These are phyloP conservation scores for Philaethria dido DNA, from an alignment of 2,888 invertebrate genomes.

Conservation along the genomic window DNA sequence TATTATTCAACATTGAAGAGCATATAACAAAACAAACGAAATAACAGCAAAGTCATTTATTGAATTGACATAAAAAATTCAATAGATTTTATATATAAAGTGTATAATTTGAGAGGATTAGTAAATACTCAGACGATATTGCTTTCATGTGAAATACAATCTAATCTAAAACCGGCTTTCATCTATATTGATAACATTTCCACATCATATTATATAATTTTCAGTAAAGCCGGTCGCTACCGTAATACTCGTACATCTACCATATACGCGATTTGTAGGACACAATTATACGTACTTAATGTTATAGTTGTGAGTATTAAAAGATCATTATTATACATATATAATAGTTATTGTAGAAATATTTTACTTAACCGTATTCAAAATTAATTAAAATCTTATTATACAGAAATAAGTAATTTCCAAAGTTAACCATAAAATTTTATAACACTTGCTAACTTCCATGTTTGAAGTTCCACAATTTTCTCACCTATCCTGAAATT, in stretches of 20 bases:
- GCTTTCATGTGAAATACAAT: slow-evolving; percentile 25
- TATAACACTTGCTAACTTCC: slow-evolving; percentile 23
- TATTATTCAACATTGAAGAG: neutral
- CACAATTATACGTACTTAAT: neutral
- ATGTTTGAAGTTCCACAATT: slow-evolving; percentile 26
- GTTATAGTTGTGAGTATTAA: neutral
- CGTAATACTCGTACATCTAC: neutral
- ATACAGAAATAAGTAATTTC: slow-evolving; percentile 21
- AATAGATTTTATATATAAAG: slow-evolving; percentile 11
- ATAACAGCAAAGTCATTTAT: neutral
- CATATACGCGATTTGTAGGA: neutral
- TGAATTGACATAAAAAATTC: neutral
- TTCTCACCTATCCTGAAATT: slow-evolving; percentile 29
- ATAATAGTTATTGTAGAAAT: neutral
- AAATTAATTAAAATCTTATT: slow-evolving; percentile 18
- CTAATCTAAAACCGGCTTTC: slow-evolving; percentile 26
- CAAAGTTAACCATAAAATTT: slow-evolving; percentile 10
- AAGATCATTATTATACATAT: neutral
- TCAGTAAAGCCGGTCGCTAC: slow-evolving; percentile 16
- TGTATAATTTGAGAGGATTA: slow-evolving; percentile 21
- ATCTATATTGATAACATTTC: slow-evolving; percentile 25
- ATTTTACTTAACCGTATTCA: neutral
- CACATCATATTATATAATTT: slow-evolving; percentile 24
- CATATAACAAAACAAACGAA: neutral
- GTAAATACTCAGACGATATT: slow-evolving; percentile 19